Evolutionary conservation across 2,888 invertebrate species (phyloP), one percentile per base, ranked within the genome.

Genomic region (Yponomeuta malinellus): DNA sequence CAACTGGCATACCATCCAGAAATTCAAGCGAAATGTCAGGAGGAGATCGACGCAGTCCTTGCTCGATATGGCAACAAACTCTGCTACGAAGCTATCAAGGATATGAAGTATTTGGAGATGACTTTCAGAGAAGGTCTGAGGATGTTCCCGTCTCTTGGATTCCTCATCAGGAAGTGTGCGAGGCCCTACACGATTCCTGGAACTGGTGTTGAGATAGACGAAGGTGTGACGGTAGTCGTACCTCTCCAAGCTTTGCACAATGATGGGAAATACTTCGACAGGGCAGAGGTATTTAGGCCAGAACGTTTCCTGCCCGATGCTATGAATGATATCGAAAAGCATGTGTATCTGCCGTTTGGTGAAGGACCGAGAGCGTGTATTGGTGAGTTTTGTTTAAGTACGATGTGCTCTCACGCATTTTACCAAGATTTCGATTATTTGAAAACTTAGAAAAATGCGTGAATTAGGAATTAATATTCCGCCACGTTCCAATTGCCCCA

Each of bases 341-440:
- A 77, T 63, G 81, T 84, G 5, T 88, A 87, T 74, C 72, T 88
- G 72, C 89, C 89, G 0, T 89, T 88, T 72, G 88, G 88, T 0
- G 80, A 81, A 2, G 88, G 88, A 23, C 88, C 87, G 1, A 82
- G 88, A 1, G 80, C 84, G 33, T 88, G 88, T 68, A 85, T 88
- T 69, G 88, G 88, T 87, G 23, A 71, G 71, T 67, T 67, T n/a
- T 15, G 6, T 12, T 31, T 66, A 31, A 52, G 12, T 23, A 23
- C 23, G 23, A 23, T 23, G 23, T 23, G 23, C 37, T 37, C 37
- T 4, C 37, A 37, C 37, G 37, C 37, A 37, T 37, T 37, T 37
- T 2, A 4, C 2, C 37, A 2, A 37, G 37, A 2, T 2, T 37
- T 37, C 2, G 37, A 37, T 23, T 23, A 23, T 23, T 23, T 23